phyloP scores from a whole-genome alignment of 2,113 vertebrate genomes.

The Athene noctua region DNA sequence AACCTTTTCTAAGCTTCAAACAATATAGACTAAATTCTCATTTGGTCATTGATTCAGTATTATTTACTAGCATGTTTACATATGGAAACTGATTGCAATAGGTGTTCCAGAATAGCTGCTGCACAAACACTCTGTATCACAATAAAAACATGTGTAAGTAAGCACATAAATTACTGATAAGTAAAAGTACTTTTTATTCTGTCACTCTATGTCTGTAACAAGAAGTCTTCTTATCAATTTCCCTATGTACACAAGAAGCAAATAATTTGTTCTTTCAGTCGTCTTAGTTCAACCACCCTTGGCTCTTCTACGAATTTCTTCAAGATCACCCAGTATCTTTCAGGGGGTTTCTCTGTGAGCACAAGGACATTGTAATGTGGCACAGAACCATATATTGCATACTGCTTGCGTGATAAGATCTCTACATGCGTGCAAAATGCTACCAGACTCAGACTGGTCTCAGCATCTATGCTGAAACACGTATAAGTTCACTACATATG shows the following conservation, averaged over 20 bases:
- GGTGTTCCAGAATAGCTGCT: not conserved
- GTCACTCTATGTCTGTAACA: not conserved
- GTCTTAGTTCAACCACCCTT: not conserved
- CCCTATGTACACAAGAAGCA: not conserved
- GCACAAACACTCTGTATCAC: not conserved
- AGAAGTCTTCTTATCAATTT: not conserved
- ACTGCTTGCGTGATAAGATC: not conserved
- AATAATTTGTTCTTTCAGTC: not conserved
- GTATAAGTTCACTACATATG: accelerated
- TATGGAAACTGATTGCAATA: not conserved
- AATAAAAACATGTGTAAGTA: not conserved
- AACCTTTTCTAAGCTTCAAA: not conserved
- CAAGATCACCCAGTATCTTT: not conserved
- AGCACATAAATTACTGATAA: not conserved
- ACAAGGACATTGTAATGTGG: not conserved
- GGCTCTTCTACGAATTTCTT: not conserved
- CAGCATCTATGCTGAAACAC: not conserved
- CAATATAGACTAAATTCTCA: not conserved
- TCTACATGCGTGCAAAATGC: not conserved
- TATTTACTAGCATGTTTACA: not conserved
- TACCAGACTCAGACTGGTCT: not conserved
- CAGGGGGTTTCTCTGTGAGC: not conserved
- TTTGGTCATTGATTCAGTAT: not conserved
- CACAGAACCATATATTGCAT: not conserved
- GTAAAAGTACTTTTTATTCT: not conserved